Evolutionary conservation across 2,113 vertebrate species (phyloP).

Genomic region (Damaliscus lunatus): DNA sequence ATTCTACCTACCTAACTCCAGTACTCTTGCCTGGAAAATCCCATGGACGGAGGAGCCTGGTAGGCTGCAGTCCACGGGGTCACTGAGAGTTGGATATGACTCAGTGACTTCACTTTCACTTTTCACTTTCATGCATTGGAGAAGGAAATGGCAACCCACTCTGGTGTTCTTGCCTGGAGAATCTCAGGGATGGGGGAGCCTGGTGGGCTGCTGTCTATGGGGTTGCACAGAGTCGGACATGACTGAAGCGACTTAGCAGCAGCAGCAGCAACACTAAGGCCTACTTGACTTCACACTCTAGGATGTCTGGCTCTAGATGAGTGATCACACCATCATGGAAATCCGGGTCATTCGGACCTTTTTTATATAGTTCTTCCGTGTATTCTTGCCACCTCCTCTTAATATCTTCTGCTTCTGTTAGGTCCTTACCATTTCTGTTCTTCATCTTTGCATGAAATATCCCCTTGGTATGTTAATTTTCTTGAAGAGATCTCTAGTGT

Average conservation of each 20-base stretch:
- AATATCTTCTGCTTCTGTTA: background rate
- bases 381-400: background rate
- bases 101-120: no score
- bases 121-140: no score
- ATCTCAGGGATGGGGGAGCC: rapidly evolving
- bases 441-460: background rate
- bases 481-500: background rate
- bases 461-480: background rate
- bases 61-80: no score
- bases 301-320: background rate
- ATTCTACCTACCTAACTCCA: no score
- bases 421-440: background rate
- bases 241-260: no score
- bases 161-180: no score
- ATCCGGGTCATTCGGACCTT: background rate
- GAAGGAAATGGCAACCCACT: no score
- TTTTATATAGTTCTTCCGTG: background rate
- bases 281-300: background rate
- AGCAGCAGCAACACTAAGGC: background rate
- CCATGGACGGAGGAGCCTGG: no score
- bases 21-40: no score
- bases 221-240: no score
- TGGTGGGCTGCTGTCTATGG: no score
- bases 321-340: background rate
- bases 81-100: no score